Base-by-base conservation (phyloP, 2,113 vertebrate species). In the Lophotis ruficrista region DNA sequence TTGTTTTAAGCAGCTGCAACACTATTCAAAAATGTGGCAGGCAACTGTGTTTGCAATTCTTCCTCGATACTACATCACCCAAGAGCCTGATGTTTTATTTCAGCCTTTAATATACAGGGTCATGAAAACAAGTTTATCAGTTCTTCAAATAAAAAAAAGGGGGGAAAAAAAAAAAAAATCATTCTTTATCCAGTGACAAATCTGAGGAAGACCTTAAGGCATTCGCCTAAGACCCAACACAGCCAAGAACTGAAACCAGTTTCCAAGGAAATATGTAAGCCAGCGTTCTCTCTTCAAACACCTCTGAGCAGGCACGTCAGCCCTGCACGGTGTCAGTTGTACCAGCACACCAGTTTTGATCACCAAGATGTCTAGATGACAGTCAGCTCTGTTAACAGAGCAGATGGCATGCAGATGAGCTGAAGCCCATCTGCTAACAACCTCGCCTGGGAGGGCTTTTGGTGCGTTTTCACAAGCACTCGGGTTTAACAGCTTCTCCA, bases 401-500 rank as follows among this genome's bases (percentile, higher is more conserved):
- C 96, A 97, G 95, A 97, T 94, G 92, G 96, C 73, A n/a, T 31
- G 30, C 80, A 83, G 69, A 60, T 35, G 64, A 96, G 78, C 53
- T 37, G 54, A 15, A 75, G 68, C 83, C 94, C 89, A 94, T 94
- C 96, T 97, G 96, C 94, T 38, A 76, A 25, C 76, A 90, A 66
- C 70, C 86, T 45, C 12, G 10, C 14, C 47, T n/a, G 28, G 54
- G 43, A 41, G 54, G 30, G 62, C 73, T 83, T 45, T 57, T 10
- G 22, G 35, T 41, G 22, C 8, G 65, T 73, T 86, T 79, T 48
- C 90, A 77, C 84, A 80, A 57, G 35, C 81, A 65, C 88, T 43
- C 45, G 0, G 17, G 22, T 65, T 17, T 62, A 92, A 73, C 86
- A 84, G 93, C 79, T 75, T 89, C 88, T 21, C 68, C 87, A 61